Conservation (phyloP, 2,797 vertebrate species). For the Hyperoplus lanceolatus region DNA sequence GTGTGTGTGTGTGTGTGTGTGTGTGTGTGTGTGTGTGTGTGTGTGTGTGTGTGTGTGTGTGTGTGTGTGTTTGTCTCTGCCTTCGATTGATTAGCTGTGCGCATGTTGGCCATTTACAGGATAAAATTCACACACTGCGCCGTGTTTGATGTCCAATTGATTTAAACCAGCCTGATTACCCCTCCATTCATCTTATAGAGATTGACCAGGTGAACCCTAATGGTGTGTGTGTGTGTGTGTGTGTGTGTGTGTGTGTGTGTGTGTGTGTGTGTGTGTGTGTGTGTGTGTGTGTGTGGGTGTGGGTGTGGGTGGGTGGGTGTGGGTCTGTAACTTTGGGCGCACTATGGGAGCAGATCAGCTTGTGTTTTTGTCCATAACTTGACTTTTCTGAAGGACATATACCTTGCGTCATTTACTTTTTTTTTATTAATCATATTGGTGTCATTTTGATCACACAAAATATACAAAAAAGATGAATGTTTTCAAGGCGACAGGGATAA, state of each 20-base stretch:
- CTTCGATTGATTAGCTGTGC: conserved; percentile 40
- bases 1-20: too few relatives aligned
- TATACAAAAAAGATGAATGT: not conserved
- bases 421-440: not conserved
- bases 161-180: conserved; percentile 54
- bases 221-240: conserved; percentile 16
- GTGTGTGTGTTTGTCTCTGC: conserved; percentile 5
- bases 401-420: not conserved
- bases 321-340: not conserved
- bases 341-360: conserved; percentile 38
- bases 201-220: conserved; percentile 30
- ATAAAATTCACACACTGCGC: conserved; percentile 58
- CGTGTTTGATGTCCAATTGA: conserved; percentile 59
- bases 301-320: conserved; percentile 25
- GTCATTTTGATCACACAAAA: not conserved
- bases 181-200: conserved; percentile 58
- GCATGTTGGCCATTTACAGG: conserved; percentile 34
- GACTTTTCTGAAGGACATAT: conserved; percentile 54
- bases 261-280: conserved; percentile 9
- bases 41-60: too few relatives aligned
- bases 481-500: not conserved
- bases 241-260: conserved; percentile 35
- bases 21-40: too few relatives aligned
- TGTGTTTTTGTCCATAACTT: conserved; percentile 19
- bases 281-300: conserved; percentile 29